Conservation (phyloP, 2,113 vertebrate species). For the Lichenostomus cassidix region DNA sequence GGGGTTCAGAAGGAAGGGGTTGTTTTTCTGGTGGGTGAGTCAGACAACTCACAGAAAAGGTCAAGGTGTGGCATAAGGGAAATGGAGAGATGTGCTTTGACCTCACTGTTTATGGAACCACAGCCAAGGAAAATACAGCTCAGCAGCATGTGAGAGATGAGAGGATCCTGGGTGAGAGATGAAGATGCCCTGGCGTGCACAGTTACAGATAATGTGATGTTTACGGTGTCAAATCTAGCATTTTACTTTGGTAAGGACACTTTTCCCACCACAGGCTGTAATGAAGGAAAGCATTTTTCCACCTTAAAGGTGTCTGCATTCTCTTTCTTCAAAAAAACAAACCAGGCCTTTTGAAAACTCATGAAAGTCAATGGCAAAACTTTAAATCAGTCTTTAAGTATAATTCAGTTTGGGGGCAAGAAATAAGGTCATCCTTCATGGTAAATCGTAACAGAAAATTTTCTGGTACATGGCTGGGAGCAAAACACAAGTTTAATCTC, state of each 20-base stretch:
- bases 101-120: background rate
- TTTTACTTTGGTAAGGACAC: background rate
- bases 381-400: background rate
- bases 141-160: background rate
- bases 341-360: background rate
- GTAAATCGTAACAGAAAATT: background rate
- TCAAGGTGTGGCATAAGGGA: background rate
- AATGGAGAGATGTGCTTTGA: background rate
- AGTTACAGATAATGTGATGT: background rate
- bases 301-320: background rate
- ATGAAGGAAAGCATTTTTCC: background rate
- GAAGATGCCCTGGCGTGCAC: background rate
- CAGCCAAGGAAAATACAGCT: background rate
- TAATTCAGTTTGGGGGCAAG: background rate
- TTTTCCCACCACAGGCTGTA: background rate
- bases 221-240: rapidly evolving
- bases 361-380: background rate
- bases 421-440: background rate
- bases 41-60: background rate
- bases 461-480: background rate
- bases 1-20: background rate
- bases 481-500: background rate
- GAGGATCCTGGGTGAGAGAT: background rate
- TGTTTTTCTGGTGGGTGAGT: background rate
- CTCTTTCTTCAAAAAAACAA: background rate